These are phyloP conservation scores for Capromys pilorides DNA, from an alignment of 2,797 vertebrate species.

Conservation along the genomic window DNA sequence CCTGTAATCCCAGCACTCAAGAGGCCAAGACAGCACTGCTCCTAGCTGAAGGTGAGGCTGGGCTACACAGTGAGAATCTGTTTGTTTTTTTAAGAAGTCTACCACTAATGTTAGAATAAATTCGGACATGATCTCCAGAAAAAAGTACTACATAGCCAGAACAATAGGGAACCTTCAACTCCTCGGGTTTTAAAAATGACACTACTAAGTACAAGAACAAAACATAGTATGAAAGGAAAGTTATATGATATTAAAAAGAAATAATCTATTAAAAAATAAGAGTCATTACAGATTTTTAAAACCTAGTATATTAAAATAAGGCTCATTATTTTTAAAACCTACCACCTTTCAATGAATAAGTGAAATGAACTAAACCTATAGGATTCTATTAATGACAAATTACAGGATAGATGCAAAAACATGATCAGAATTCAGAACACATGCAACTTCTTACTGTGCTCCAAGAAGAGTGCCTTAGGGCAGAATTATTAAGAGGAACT, in stretches of 20 bases:
- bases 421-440: not conserved
- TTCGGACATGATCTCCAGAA: not conserved
- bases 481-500: not conserved
- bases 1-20: not conserved
- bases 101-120: not conserved
- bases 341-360: not conserved
- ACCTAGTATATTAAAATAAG: not conserved
- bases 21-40: not conserved
- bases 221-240: not conserved
- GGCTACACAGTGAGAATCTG: not conserved
- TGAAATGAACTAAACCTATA: not conserved
- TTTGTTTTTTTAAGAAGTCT: not conserved
- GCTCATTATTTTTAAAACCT: not conserved
- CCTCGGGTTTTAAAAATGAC: not conserved
- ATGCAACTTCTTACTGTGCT: not conserved
- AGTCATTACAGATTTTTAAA: not conserved
- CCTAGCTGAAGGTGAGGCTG: not conserved
- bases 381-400: not conserved
- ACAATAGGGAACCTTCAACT: not conserved
- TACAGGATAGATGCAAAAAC: not conserved
- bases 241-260: not conserved
- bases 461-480: not conserved
- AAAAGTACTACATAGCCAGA: not conserved
- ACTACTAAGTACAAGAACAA: not conserved
- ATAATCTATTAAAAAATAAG: constrained; percentile 28